Evolutionary conservation across 2,888 invertebrate species (phyloP), one percentile per base, ranked within the genome.

Genomic region (Sesia bembeciformis): DNA sequence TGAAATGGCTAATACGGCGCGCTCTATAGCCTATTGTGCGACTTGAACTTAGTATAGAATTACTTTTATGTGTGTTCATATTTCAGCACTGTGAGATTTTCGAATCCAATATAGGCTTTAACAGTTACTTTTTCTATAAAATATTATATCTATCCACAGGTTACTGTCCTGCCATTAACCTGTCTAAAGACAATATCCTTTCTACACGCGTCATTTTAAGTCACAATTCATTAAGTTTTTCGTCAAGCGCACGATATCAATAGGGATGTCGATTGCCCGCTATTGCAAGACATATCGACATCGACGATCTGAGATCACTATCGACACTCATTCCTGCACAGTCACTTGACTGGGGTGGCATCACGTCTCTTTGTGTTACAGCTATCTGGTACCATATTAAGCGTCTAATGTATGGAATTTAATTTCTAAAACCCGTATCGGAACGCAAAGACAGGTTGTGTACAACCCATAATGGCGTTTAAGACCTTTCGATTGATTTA

Each of bases 211-310:
- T 84, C 84, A 82, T 80, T 85, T 39, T 50, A 79, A 84, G 86
- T 88, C 87, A 89, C 83, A 89, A 87, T 87, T 87, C 81, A 85
- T 86, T 84, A 88, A 78, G 77, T 81, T 84, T 81, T 85, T 87
- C 85, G 80, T 85, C 85, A 83, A 81, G 77, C 76, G 71, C 72
- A 71, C 76, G 78, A 82, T 78, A 81, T 86, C 78, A 81, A 87
- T 87, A 85, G 88, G 82, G 85, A 77, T 87, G 88, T 81, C 85
- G 80, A 82, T 78, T 78, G 81, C 78, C 77, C 78, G 78, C 73
- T 78, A 81, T 81, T 78, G 76, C 74, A 63, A 76, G 81, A 84
- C 81, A 72, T 86, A 87, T 87, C 87, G 85, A 86, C 76, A 74
- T 69, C 66, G 67, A 70, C 49, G 71, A 88, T 88, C 87, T 84